phyloP scores from a whole-genome alignment of 2,113 vertebrate genomes.

The Dromaius novaehollandiae region DNA sequence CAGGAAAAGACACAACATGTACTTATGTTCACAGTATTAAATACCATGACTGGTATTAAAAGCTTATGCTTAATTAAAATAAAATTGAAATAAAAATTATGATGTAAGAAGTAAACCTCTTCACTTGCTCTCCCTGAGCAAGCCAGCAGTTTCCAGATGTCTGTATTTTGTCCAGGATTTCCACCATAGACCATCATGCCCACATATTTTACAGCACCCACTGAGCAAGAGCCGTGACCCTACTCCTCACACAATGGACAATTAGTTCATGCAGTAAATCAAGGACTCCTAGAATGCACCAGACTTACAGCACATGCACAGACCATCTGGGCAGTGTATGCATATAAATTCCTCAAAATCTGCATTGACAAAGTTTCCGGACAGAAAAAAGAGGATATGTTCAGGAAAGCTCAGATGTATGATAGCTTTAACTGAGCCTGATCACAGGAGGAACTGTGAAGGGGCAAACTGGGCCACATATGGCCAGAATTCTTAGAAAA shows the following conservation, averaged over 20 bases:
- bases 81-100: not conserved
- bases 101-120: not conserved
- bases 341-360: not conserved
- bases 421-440: not conserved
- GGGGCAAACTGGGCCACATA: not conserved
- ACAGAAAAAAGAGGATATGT: not conserved
- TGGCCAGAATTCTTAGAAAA: conserved; percentile 6
- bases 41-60: not conserved
- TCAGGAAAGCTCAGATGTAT: not conserved
- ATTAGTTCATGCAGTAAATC: conserved; percentile 21
- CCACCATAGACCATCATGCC: not conserved
- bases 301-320: not conserved
- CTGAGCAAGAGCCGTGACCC: not conserved
- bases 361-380: not conserved
- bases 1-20: not conserved
- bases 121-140: not conserved
- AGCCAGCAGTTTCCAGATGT: not conserved
- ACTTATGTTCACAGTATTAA: not conserved
- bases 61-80: not conserved
- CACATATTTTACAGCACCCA: not conserved
- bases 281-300: not conserved
- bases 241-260: not conserved
- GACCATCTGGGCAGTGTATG: conserved; percentile 30
- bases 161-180: not conserved
- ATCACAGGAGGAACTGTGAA: not conserved